Conservation (phyloP, 1,140 invertebrate genomes). For the Agraylea sexmaculata region DNA sequence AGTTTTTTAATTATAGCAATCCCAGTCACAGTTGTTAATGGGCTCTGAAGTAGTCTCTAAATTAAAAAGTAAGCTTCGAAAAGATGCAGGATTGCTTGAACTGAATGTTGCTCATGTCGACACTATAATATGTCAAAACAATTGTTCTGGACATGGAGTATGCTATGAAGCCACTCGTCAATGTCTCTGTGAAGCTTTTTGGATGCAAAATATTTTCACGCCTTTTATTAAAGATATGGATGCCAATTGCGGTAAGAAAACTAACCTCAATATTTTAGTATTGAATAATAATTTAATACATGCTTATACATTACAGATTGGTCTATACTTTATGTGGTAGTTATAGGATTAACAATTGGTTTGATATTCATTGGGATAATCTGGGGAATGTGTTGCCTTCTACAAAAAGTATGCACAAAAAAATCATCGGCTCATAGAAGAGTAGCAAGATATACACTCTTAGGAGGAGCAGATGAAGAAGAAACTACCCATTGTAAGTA, state of each 20-base stretch:
- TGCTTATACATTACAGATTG: slow-evolving; percentile 52
- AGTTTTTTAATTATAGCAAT: slow-evolving; percentile 27
- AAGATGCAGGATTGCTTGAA: slow-evolving; percentile 61
- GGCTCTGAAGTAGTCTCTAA: slow-evolving; percentile 47
- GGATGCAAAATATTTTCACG: slow-evolving; percentile 67
- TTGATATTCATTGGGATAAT: slow-evolving; percentile 50
- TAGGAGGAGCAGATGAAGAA: slow-evolving; percentile 47
- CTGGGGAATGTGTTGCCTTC: slow-evolving; percentile 60
- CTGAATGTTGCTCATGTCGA: slow-evolving; percentile 63
- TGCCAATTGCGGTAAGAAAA: slow-evolving; percentile 42
- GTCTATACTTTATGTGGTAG: slow-evolving; percentile 79
- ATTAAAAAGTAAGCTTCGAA: slow-evolving; percentile 53
- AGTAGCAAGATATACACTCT: slow-evolving; percentile 47
- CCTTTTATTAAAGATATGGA: slow-evolving; percentile 37
- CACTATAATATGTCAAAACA: slow-evolving; percentile 80
- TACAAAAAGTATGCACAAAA: slow-evolving; percentile 42
- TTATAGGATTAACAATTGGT: slow-evolving; percentile 54
- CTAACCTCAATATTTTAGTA: slow-evolving; percentile 5
- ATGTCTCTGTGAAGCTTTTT: slow-evolving; percentile 89
- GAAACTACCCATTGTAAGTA: slow-evolving; percentile 36
- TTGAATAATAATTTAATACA: no score
- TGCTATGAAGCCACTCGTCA: slow-evolving; percentile 74
- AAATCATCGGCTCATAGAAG: slow-evolving; percentile 33
- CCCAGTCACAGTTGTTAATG: slow-evolving; percentile 32
- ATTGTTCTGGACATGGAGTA: slow-evolving; percentile 83